A percentile compares a stretch with the other conserved stretches of the same genome.
Conservation (phyloP, 1,140 invertebrate species). For the Pygmarrhopalites habei region DNA sequence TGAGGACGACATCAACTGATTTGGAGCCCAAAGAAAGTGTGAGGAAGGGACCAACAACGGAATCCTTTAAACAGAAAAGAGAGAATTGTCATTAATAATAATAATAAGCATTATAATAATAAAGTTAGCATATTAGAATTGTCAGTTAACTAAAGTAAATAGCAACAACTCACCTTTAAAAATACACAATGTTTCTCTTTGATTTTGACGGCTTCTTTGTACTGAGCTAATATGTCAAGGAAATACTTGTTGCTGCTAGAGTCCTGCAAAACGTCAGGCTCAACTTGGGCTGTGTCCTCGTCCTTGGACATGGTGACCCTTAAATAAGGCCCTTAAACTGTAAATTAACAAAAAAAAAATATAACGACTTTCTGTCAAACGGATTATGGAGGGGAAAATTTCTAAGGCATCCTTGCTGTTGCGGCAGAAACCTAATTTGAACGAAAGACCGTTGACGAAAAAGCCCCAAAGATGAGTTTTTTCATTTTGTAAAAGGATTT, state of each 20-base stretch:
- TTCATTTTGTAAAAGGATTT: not conserved
- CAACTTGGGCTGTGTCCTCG: too few relatives aligned
- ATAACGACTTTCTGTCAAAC: too few relatives aligned
- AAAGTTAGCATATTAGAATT: not conserved
- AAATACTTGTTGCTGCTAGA: too few relatives aligned
- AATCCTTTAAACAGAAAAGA: slow-evolving; percentile 2
- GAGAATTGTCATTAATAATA: not conserved
- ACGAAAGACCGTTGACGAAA: too few relatives aligned
- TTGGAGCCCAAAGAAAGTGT: slow-evolving; percentile 11
- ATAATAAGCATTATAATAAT: not conserved
- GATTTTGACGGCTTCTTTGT: not conserved
- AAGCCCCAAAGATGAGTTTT: too few relatives aligned
- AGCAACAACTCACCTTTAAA: slow-evolving; percentile 10
- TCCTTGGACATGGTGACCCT: too few relatives aligned
- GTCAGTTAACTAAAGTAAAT: not conserved
- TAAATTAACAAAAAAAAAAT: too few relatives aligned
- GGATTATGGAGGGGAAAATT: too few relatives aligned
- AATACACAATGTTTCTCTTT: slow-evolving; percentile 15
- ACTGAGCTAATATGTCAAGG: not conserved
- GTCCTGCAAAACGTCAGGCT: too few relatives aligned
- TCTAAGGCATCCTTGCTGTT: not conserved
- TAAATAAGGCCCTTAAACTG: too few relatives aligned
- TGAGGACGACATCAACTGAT: not conserved
- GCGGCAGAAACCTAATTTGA: too few relatives aligned
- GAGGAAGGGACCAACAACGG: slow-evolving; percentile 13